A percentile compares a stretch with the other conserved stretches of the same genome.
These are phyloP conservation scores for Camponotus vicinus DNA, from an alignment of 1,140 invertebrate species.

Conservation along the genomic window DNA sequence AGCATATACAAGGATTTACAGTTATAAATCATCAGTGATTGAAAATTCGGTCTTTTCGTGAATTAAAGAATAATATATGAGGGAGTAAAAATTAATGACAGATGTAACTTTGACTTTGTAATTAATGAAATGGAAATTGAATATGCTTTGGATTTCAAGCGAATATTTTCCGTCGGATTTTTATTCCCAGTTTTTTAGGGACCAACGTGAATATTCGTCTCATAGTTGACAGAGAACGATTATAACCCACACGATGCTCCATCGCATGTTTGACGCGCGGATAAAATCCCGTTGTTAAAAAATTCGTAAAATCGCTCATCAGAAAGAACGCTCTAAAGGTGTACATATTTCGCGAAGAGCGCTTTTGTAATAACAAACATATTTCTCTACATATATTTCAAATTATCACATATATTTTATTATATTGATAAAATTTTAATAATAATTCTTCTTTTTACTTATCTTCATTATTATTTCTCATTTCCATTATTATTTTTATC, in stretches of 20 bases:
- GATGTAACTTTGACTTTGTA: constrained; percentile 49
- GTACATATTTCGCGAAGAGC: neutral
- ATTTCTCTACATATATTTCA: neutral
- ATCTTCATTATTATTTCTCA: too few species aligned
- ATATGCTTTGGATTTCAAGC: constrained; percentile 26
- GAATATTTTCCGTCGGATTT: constrained; percentile 48
- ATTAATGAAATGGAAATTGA: constrained; percentile 34
- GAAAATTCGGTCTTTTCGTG: neutral
- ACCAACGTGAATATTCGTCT: constrained; percentile 69
- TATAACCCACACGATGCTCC: constrained; percentile 67
- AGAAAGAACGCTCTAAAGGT: constrained; percentile 14
- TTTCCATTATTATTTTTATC: constrained; percentile 10
- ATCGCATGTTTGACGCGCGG: constrained; percentile 61
- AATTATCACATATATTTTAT: constrained; percentile 32
- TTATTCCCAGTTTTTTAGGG: constrained; percentile 36
- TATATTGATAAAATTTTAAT: neutral
- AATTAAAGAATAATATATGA: constrained; percentile 11
- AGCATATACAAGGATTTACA: constrained; percentile 1
- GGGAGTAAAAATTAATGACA: constrained; percentile 44
- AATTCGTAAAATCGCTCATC: constrained; percentile 44
- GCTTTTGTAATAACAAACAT: neutral
- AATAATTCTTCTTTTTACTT: neutral
- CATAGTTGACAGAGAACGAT: constrained; percentile 63
- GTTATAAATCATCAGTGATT: neutral
- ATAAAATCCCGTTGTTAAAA: constrained; percentile 58